Evolutionary conservation across 2,113 vertebrate species (phyloP).

Genomic region (Salvelinus fontinalis): DNA sequence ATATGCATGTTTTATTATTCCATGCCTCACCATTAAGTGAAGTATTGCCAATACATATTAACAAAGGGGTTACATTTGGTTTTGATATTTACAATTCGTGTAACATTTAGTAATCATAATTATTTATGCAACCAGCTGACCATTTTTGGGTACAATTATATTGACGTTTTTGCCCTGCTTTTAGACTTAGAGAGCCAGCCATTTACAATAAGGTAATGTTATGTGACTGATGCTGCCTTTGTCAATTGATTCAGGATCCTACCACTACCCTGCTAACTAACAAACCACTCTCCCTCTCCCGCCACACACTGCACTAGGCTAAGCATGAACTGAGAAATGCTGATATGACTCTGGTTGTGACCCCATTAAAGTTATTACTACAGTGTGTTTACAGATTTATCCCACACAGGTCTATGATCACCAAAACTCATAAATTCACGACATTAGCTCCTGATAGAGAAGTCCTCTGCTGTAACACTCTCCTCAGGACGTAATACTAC

Average conservation of each 20-base stretch:
- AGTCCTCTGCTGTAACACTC: constrained; percentile 53
- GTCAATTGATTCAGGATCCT: constrained; percentile 47
- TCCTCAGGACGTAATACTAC: neutral
- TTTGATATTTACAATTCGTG: too few relatives aligned
- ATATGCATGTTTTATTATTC: too few relatives aligned
- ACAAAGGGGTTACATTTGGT: too few relatives aligned
- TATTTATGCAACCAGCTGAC: too few relatives aligned
- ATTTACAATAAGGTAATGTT: constrained; percentile 55
- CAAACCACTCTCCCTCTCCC: constrained; percentile 43
- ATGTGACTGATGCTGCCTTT: constrained; percentile 56
- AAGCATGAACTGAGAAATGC: constrained; percentile 62
- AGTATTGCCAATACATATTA: too few relatives aligned
- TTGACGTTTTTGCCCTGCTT: too few relatives aligned
- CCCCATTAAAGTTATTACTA: constrained; percentile 74
- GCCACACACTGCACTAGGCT: neutral
- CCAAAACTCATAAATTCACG: constrained; percentile 69
- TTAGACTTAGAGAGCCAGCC: constrained; percentile 39
- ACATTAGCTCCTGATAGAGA: constrained; percentile 56
- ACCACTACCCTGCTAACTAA: constrained; percentile 10
- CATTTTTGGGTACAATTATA: too few relatives aligned
- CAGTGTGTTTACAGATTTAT: constrained; percentile 58
- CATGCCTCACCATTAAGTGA: too few relatives aligned
- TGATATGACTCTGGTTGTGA: constrained; percentile 70
- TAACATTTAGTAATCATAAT: too few relatives aligned
- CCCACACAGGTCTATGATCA: constrained; percentile 57